Evolutionary conservation across 2,113 vertebrate genomes (phyloP), one percentile per base, ranked within the genome.

Genomic region (Hypomesus transpacificus): DNA sequence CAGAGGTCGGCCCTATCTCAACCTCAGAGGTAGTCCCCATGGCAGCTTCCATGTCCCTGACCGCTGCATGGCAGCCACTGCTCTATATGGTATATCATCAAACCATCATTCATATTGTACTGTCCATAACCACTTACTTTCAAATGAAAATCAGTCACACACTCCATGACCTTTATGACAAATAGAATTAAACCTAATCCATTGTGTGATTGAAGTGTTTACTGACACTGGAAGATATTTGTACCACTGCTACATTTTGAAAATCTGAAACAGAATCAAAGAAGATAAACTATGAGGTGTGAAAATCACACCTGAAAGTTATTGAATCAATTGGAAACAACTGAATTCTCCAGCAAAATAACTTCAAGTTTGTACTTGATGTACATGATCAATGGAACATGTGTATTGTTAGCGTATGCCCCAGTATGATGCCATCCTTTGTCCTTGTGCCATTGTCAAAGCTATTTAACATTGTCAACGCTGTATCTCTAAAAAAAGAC

Each of bases 1-100:
- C 85, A 86, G 73, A 77, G 84, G 87, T 84, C 78, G 79, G 74
- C 60, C 64, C 69, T 90, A 87, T 90, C 90, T 84, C 69, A 24
- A 76, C 67, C 78, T 74, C 63, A 72, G 73, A 75, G 79, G 71
- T 62, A n/a, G 69, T 79, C 78, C 71, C 80, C 26, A 51, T 24
- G 18, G 34, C 34, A 20, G 39, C 4, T 5, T 73, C 73, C 70
- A 28, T 16, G 24, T 68, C 28, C 20, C n/a, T 13, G 11, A 24
- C 50, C 66, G 52, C 13, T 53, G 13, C 18, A 39, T 65, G 63
- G 63, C 63, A 65, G n/a, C 63, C 26, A 11, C 18, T 26, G 54
- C 80, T 78, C 81, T 52, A 57, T 61, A 69, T 20, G 54, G 1
- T 70, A 70, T 59, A 52, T 80, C 75, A 83, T 80, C 69, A 78